Base-by-base conservation (phyloP, 2,888 invertebrate species). In the Quadroppia sp. region DNA sequence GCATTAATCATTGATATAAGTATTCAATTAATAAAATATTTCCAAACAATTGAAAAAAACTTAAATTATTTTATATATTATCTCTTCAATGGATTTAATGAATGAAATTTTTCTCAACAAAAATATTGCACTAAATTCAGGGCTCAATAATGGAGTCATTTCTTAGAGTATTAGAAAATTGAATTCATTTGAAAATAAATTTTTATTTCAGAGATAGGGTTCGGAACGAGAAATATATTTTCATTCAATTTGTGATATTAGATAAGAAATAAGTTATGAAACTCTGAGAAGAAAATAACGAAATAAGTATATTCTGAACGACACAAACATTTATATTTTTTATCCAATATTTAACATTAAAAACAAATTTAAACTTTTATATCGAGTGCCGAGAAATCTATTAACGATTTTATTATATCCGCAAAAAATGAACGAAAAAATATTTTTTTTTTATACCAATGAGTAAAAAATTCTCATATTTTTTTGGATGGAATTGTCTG, bases 1-100 rank as follows among this genome's bases (percentile, higher is more conserved):
- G 40, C 64, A 64, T 64, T 36, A 40, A 64, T 64, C 64, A 64
- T 64, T 64, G 64, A 64, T 20, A 64, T 64, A 64, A 36, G 20
- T 40, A 15, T 36, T 64, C 30, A 56, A 30, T 56, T 56, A 30
- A 56, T 23, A 23, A 53, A 13, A 23, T 23, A 13, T 36, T 36
- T 36, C 6, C 36, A 36, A 36, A 7, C 9, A 45, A 28, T 28
- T 15, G 9, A 30, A 50, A 56, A 56, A 56, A 56, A 56, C 17
- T 7, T 36, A 36, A 36, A 36, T 7, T 17, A 9, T 9, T 15
- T 45, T 13, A 56, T 56, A 28, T 28, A 56, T 56, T 30, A 56
- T 56, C 56, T 56, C 56, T 30, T 56, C 30, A 56, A 30, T 30
- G 15, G 28, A 56, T 30, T 28, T 30, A 56, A 56, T 56, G 56